These are phyloP conservation scores for Xestia rhomboidea DNA, from an alignment of 2,888 invertebrate species.

Conservation along the genomic window DNA sequence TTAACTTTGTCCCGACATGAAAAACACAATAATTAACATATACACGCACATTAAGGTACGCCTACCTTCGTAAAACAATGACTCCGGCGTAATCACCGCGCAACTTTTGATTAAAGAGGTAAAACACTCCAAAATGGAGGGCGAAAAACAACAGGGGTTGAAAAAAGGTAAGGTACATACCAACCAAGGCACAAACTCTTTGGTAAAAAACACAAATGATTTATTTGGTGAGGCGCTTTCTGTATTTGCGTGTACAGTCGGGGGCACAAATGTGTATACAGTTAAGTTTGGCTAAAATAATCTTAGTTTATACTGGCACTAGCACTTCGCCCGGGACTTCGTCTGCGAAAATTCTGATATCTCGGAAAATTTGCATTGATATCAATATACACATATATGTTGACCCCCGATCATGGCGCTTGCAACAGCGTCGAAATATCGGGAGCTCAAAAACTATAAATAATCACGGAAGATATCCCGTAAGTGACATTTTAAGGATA, in stretches of 20 bases:
- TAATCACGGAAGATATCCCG: too few relatives aligned
- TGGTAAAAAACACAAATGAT: slow-evolving; percentile 70
- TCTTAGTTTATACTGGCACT: not conserved
- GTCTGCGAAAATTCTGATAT: too few relatives aligned
- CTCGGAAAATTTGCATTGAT: too few relatives aligned
- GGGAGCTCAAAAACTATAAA: too few relatives aligned
- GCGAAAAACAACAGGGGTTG: slow-evolving; percentile 59
- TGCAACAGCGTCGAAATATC: too few relatives aligned
- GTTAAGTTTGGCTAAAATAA: not conserved
- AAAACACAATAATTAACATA: slow-evolving; percentile 58
- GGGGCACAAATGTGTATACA: not conserved
- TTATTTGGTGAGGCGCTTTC: slow-evolving; percentile 67
- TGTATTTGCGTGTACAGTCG: slow-evolving; percentile 41
- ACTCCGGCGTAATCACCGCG: slow-evolving; percentile 59
- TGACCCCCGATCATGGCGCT: too few relatives aligned
- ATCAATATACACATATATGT: too few relatives aligned
- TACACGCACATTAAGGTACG: slow-evolving; percentile 13
- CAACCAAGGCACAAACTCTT: slow-evolving; percentile 48
- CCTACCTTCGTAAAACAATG: slow-evolving; percentile 60
- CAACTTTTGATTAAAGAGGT: slow-evolving; percentile 69
- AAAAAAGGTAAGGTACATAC: slow-evolving; percentile 55
- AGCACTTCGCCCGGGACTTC: too few relatives aligned
- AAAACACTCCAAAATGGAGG: slow-evolving; percentile 64
- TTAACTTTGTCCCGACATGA: slow-evolving; percentile 32
- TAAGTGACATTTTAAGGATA: too few relatives aligned